Evolutionary conservation across 2,113 vertebrate genomes (phyloP).

Genomic region (Bettongia penicillata): DNA sequence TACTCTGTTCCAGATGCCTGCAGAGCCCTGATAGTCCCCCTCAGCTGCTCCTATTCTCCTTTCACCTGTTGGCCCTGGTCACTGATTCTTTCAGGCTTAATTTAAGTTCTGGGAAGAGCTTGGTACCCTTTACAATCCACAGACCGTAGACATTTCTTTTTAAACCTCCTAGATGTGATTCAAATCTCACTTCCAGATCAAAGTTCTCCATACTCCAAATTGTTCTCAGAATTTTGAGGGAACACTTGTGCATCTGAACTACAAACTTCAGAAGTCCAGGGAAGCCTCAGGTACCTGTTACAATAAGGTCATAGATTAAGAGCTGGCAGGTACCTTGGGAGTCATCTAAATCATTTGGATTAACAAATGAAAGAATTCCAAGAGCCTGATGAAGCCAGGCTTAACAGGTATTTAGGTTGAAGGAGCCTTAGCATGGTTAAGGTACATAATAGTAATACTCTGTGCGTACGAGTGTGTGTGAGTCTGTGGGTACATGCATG

Average conservation of each 20-base stretch:
- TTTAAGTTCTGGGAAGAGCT: neutral
- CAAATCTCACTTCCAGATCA: neutral
- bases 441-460: slow-evolving; percentile 39
- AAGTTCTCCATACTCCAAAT: neutral
- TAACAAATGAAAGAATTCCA: slow-evolving; percentile 69
- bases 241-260: neutral
- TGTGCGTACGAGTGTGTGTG: slow-evolving; percentile 29
- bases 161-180: neutral
- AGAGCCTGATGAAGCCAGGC: slow-evolving; percentile 45
- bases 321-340: neutral
- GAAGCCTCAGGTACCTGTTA: neutral
- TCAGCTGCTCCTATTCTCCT: neutral
- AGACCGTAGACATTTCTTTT: neutral
- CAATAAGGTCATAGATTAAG: no score
- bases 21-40: neutral
- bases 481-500: neutral
- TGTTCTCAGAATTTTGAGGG: neutral
- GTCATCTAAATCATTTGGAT: slow-evolving; percentile 40
- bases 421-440: slow-evolving; percentile 44
- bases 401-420: slow-evolving; percentile 44
- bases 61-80: neutral
- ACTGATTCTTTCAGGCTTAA: neutral
- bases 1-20: neutral
- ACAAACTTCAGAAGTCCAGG: neutral
- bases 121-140: neutral